Base-by-base conservation (phyloP, 2,888 invertebrate genomes). In the Flabesymbios commensalis region DNA sequence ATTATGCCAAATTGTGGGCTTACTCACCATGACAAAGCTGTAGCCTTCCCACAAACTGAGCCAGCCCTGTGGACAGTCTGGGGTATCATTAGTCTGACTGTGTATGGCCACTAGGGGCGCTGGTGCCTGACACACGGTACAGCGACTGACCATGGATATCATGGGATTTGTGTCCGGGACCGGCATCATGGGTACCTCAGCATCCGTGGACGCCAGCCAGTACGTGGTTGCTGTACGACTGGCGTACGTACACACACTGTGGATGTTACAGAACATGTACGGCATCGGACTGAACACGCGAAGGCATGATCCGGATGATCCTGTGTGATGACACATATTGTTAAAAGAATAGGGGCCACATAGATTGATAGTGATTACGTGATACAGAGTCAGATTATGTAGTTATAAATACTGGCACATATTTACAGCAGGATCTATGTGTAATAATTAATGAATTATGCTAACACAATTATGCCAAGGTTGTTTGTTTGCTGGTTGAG, bases 11-110 rank as follows among this genome's bases (percentile, higher is more conserved):
- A n/a, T n/a, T n/a, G n/a, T n/a, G n/a, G n/a, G n/a, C n/a, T n/a
- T n/a, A n/a, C 76, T 74, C 86, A 96, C 98, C 99, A 99, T 99
- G 42, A 97, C 86, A 86, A 99, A 99, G 85, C 96, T 96, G 88
- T 93, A 99, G 57, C 99, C 99, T 63, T 88, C 88, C 98, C 98
- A 99, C 67, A 96, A 83, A 75, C 91, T 89, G 53, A 90, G 90
- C 98, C 98, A 99, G 47, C 92, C 93, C 36, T 83, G 82, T 0
- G 99, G 98, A 85, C 99, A 99, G 26, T 87, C 84, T 0, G 99
- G 98, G 47, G 84, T 77, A 47, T 86, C 85, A 83, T 88, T 88
- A 42, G 90, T 88, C 84, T 98, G 98, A 82, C 96, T 97, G 84
- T 99, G 99, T 36, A 98, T 85, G 7, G 98, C 94, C 64, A 97